A percentile compares a stretch with the other conserved stretches of the same genome.
Evolutionary conservation across 2,113 vertebrate genomes (phyloP).

Genomic region (Bothrops jararaca): DNA sequence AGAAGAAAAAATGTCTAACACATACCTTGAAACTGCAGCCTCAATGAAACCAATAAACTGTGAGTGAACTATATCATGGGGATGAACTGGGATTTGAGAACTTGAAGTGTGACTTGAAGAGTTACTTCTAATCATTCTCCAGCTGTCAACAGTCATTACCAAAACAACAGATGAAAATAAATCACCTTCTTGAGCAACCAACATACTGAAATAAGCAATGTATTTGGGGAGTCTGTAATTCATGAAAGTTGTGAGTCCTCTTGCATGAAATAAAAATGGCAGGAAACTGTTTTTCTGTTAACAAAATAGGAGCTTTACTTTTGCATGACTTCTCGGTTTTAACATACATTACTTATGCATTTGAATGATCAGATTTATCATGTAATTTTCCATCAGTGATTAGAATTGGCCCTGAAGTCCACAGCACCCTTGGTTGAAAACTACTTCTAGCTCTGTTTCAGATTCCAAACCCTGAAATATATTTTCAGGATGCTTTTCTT

Average conservation of each 20-base stretch:
- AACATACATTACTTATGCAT: neutral
- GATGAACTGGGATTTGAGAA: neutral
- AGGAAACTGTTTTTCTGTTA: neutral
- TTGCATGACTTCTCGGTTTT: neutral
- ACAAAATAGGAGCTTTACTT: neutral
- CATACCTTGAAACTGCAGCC: neutral
- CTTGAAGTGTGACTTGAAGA: neutral
- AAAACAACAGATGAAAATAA: neutral
- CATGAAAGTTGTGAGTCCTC: neutral
- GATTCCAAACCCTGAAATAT: neutral
- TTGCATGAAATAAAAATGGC: neutral
- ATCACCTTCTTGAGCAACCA: neutral
- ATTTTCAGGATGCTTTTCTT: neutral
- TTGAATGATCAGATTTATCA: neutral
- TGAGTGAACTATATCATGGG: neutral
- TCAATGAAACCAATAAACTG: neutral
- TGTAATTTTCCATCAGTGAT: neutral
- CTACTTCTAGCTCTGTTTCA: neutral
- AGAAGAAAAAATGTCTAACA: conserved; percentile 21
- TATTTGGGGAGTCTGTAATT: neutral
- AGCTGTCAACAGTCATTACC: neutral
- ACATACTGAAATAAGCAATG: neutral
- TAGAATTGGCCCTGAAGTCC: neutral
- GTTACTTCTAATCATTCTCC: neutral
- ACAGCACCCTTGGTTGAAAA: neutral